Evolutionary conservation across 2,797 vertebrate species (phyloP).

Genomic region (Sus cebifrons): DNA sequence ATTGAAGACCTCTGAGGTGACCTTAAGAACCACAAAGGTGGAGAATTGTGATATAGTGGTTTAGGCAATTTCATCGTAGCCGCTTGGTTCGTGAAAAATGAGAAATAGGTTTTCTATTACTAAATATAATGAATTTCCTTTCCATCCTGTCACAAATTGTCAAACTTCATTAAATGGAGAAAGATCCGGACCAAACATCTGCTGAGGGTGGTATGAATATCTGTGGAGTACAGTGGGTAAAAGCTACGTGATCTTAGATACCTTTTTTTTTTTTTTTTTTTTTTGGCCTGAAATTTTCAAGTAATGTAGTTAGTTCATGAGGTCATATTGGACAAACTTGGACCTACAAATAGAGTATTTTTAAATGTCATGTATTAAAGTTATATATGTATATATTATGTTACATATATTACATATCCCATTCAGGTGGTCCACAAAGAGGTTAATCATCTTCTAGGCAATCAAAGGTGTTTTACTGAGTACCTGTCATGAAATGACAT

Average conservation of each 20-base stretch:
- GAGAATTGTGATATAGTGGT: slow-evolving; percentile 76
- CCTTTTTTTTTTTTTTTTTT: slow-evolving; percentile 9
- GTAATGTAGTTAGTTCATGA: not conserved
- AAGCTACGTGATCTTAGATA: not conserved
- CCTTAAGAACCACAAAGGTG: slow-evolving; percentile 81
- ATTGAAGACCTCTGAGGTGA: slow-evolving; percentile 86
- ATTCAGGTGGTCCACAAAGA: not conserved
- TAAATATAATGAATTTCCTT: slow-evolving; percentile 89
- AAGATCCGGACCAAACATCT: slow-evolving; percentile 78
- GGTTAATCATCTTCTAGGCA: slow-evolving; percentile 30
- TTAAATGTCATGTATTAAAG: not conserved
- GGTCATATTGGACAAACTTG: not conserved
- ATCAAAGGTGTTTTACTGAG: not conserved
- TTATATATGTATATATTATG: not conserved
- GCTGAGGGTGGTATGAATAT: slow-evolving; percentile 75
- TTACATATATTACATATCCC: not conserved
- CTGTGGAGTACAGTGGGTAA: slow-evolving; percentile 36
- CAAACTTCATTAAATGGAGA: slow-evolving; percentile 91
- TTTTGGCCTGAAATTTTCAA: slow-evolving; percentile 42
- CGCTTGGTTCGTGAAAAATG: slow-evolving; percentile 86
- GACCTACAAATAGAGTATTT: slow-evolving; percentile 29
- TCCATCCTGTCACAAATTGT: slow-evolving; percentile 92
- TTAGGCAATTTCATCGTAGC: slow-evolving; percentile 85
- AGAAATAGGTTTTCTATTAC: slow-evolving; percentile 90
- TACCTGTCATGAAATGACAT: slow-evolving; percentile 19